phyloP scores from a whole-genome alignment of 2,888 invertebrate genomes.

The Agrenia bidenticulata region DNA sequence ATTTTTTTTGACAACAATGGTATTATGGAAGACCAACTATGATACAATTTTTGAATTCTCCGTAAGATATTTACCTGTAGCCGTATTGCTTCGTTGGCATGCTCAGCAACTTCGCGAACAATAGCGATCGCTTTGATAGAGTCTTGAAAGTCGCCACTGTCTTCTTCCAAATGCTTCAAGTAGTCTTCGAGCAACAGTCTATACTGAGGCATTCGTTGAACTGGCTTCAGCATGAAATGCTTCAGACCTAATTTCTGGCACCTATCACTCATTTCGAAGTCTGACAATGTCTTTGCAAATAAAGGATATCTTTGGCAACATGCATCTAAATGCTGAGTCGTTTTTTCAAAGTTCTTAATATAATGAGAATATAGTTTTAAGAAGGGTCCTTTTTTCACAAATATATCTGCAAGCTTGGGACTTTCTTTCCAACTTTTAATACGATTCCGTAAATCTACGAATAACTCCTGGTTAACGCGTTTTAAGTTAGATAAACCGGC shows the following conservation, averaged over 20 bases:
- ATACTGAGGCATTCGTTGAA: slow-evolving; percentile 66
- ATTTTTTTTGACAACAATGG: slow-evolving; percentile 24
- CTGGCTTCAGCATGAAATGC: slow-evolving; percentile 69
- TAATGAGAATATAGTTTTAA: slow-evolving; percentile 63
- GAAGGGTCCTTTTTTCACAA: slow-evolving; percentile 64
- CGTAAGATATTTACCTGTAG: slow-evolving; percentile 59
- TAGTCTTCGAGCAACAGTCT: slow-evolving; percentile 65
- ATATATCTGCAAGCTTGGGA: slow-evolving; percentile 61
- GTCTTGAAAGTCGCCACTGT: slow-evolving; percentile 63
- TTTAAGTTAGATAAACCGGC: slow-evolving; percentile 61
- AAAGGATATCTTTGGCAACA: slow-evolving; percentile 59
- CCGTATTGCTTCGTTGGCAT: slow-evolving; percentile 62
- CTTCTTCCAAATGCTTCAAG: slow-evolving; percentile 59
- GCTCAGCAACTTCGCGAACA: slow-evolving; percentile 63
- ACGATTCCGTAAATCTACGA: slow-evolving; percentile 59
- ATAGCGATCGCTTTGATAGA: slow-evolving; percentile 62
- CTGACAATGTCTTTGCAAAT: slow-evolving; percentile 58
- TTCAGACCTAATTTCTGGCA: slow-evolving; percentile 62
- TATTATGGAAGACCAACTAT: too few species aligned
- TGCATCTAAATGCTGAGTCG: slow-evolving; percentile 59
- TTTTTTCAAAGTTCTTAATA: slow-evolving; percentile 61
- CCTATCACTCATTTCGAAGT: slow-evolving; percentile 59
- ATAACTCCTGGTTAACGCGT: slow-evolving; percentile 60
- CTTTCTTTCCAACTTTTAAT: slow-evolving; percentile 58
- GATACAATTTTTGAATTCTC: background rate